A percentile compares a stretch with the other conserved stretches of the same genome.
These are phyloP conservation scores for Entelurus aequoreus DNA, from an alignment of 2,113 vertebrate genomes.

Conservation along the genomic window DNA sequence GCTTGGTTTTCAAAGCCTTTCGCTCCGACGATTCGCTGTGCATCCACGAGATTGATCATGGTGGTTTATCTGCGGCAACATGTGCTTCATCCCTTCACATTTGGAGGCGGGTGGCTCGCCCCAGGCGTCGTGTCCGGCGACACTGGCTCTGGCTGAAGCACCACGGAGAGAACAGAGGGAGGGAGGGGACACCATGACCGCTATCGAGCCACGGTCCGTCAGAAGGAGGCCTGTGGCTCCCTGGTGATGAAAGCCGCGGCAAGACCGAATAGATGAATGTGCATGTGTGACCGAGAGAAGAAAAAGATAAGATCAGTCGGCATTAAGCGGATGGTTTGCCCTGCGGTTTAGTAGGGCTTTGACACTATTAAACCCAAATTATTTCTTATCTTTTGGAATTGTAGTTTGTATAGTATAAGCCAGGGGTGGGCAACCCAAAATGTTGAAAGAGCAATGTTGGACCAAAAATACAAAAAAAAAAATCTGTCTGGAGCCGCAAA, in stretches of 20 bases:
- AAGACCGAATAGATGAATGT: slow-evolving; percentile 16
- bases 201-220: slow-evolving; percentile 56
- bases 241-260: slow-evolving; percentile 62
- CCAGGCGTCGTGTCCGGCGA: slow-evolving; percentile 67
- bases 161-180: slow-evolving; percentile 39
- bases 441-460: no score
- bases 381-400: slow-evolving; percentile 41
- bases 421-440: no score
- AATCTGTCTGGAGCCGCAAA: no score
- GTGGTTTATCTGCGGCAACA: slow-evolving; percentile 80
- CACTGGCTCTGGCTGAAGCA: slow-evolving; percentile 50
- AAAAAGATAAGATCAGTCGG: slow-evolving; percentile 58
- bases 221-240: slow-evolving; percentile 61
- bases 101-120: slow-evolving; percentile 63
- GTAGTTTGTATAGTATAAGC: no score
- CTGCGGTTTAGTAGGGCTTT: slow-evolving; percentile 63
- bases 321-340: slow-evolving; percentile 49
- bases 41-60: slow-evolving; percentile 79
- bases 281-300: slow-evolving; percentile 19
- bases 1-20: slow-evolving; percentile 79
- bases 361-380: slow-evolving; percentile 65
- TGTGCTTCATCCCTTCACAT: slow-evolving; percentile 71
- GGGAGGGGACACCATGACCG: slow-evolving; percentile 58
- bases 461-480: no score
- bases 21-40: slow-evolving; percentile 74